These are phyloP conservation scores for Sebastes vulpes DNA, from an alignment of 2,797 vertebrate species.

Conservation along the genomic window DNA sequence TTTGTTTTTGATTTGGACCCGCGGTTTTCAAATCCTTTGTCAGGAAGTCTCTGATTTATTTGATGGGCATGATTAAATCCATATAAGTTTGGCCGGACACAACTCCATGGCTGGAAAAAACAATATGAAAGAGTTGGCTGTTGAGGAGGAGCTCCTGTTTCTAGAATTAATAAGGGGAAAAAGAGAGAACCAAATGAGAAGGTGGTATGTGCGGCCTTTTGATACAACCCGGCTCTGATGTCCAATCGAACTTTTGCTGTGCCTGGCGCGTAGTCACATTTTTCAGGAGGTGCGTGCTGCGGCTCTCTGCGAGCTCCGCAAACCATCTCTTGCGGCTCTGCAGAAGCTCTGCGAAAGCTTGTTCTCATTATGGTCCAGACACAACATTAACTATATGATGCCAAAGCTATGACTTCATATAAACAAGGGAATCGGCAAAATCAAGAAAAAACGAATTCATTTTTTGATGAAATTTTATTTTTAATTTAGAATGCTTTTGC, in stretches of 20 bases:
- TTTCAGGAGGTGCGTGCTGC: background rate
- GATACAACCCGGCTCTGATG: background rate
- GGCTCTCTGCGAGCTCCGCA: background rate
- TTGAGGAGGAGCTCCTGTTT: background rate
- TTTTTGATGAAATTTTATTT: too few species aligned
- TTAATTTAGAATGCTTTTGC: too few species aligned
- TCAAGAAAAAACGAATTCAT: background rate
- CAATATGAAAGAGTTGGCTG: background rate
- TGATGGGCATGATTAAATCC: background rate
- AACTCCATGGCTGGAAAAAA: background rate
- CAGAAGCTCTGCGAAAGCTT: background rate
- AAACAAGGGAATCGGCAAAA: background rate
- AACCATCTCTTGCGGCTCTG: background rate
- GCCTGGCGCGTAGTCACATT: background rate
- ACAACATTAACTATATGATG: background rate
- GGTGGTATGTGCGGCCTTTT: background rate
- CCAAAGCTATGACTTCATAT: background rate
- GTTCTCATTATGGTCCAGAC: background rate
- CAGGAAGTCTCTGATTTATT: background rate
- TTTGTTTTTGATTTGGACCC: background rate
- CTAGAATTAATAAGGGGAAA: background rate
- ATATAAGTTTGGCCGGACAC: background rate
- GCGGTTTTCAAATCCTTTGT: background rate
- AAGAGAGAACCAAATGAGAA: background rate
- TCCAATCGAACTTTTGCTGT: background rate